Evolutionary conservation across 2,113 vertebrate species (phyloP).

Genomic region (Psephotus haematonotus): DNA sequence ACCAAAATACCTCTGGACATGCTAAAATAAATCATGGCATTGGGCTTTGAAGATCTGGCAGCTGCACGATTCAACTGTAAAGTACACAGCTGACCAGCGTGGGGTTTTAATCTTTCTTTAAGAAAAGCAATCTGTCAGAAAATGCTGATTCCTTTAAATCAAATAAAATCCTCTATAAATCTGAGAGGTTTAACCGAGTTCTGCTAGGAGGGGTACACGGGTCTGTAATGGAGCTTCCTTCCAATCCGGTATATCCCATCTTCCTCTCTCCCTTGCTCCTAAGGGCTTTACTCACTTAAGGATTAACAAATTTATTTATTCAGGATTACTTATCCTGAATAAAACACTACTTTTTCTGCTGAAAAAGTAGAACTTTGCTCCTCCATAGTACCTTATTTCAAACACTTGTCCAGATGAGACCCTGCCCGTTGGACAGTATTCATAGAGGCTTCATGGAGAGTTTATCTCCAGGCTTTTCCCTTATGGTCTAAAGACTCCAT

Average conservation of each 20-base stretch:
- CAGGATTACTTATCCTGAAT: neutral
- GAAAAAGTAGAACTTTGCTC: neutral
- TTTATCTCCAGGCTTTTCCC: neutral
- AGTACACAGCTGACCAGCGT: neutral
- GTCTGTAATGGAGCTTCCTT: neutral
- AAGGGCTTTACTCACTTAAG: neutral
- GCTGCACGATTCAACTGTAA: neutral
- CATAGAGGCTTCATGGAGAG: neutral
- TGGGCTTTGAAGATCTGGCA: slow-evolving; percentile 3
- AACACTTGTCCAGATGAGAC: neutral
- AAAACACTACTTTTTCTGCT: neutral
- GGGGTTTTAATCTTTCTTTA: neutral
- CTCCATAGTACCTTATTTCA: neutral
- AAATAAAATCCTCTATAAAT: neutral
- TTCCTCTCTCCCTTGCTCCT: neutral
- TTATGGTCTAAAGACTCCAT: neutral
- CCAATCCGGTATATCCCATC: neutral
- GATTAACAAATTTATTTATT: neutral
- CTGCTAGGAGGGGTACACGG: neutral
- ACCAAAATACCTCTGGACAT: slow-evolving; percentile 61
- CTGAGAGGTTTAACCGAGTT: neutral
- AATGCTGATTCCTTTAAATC: neutral
- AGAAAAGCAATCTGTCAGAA: neutral
- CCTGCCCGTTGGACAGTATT: neutral
- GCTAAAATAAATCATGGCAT: slow-evolving; percentile 54